These are phyloP conservation scores for Masticophis lateralis DNA, from an alignment of 2,797 vertebrate species.

Conservation along the genomic window DNA sequence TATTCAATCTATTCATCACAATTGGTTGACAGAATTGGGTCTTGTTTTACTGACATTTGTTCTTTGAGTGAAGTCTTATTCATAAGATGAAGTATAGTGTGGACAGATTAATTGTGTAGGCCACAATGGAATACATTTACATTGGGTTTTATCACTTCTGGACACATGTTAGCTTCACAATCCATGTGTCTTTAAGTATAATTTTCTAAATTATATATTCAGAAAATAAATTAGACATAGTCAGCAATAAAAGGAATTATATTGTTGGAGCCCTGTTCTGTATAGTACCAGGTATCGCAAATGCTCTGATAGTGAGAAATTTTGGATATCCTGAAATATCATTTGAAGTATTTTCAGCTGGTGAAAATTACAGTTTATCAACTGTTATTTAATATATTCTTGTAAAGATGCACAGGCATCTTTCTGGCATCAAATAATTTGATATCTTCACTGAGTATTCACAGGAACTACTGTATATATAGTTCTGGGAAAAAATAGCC, in stretches of 20 bases:
- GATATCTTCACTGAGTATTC: background rate
- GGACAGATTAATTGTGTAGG: background rate
- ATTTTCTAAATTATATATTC: background rate
- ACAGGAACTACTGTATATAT: background rate
- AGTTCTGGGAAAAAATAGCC: background rate
- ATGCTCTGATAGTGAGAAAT: background rate
- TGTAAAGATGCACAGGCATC: background rate
- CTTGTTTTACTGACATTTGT: background rate
- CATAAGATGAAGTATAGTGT: background rate
- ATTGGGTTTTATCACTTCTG: background rate
- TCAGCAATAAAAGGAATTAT: background rate
- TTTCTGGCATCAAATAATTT: background rate
- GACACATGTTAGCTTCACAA: background rate
- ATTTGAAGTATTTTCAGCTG: conserved; percentile 1
- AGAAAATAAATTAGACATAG: background rate
- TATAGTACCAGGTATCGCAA: background rate
- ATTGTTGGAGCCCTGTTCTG: background rate
- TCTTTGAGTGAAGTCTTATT: background rate
- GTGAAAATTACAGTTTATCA: background rate
- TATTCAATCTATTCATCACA: background rate
- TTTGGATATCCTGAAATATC: background rate
- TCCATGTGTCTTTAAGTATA: background rate
- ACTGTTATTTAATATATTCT: background rate
- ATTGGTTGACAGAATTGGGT: conserved; percentile 10
- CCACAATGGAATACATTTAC: conserved; percentile 6